Evolutionary conservation across 2,113 vertebrate genomes (phyloP), one percentile per base, ranked within the genome.

Genomic region (Setophaga coronata): DNA sequence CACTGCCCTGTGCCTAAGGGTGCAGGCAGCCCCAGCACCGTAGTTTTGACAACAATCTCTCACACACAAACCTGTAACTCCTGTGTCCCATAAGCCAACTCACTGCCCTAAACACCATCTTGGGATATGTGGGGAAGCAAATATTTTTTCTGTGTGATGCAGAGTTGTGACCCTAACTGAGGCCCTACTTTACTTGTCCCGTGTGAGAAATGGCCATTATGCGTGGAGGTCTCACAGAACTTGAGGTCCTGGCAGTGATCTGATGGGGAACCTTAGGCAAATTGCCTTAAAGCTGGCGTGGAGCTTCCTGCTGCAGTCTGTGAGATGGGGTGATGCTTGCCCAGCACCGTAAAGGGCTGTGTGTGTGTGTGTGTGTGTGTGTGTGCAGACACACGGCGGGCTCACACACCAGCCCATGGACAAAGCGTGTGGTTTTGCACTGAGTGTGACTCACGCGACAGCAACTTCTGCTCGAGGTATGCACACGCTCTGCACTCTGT

Each of bases 131-230:
- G 2, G 40, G 50, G 42, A 90, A 43, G 36, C 47, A 38, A 40
- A 15, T 57, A 15, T 31, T 82, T 94, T 53, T 89, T 38, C 33
- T 42, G 0, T 21, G 47, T 19, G 78, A 18, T 25, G 33, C 20
- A 43, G 61, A 69, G 33, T 72, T 53, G 11, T 1, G 29, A 58
- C 26, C 11, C 2, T 53, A 50, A 40, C 38, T 19, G 72, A 69
- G 3, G 11, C 54, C 24, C 38, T 66, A 38, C 65, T 91, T 93
- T 87, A 29, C 25, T 86, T 16, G 51, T 38, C 83, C 28, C 0
- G 0, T 11, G 50, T 48, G 72, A 88, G 82, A 76, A 48, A 13
- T 6, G 33, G 12, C 1, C 9, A 9, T 71, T 0, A 0, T 18
- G 9, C 1, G 3, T 4, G 17, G 77, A 58, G 34, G 13, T 69